These are phyloP conservation scores for Calephelis perditalis DNA, from an alignment of 2,888 invertebrate genomes.

Conservation along the genomic window DNA sequence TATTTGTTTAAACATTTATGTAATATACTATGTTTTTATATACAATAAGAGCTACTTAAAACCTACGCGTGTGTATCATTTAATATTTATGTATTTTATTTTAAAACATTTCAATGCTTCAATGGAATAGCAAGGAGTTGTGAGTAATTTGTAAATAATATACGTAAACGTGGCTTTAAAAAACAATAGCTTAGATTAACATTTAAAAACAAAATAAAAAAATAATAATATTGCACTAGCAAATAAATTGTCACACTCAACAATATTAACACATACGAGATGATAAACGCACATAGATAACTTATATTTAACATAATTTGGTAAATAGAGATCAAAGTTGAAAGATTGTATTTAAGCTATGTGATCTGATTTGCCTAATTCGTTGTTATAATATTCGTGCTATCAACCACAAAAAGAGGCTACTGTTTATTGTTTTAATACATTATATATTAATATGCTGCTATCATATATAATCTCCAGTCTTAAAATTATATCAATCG, in stretches of 20 bases:
- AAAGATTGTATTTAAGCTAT: neutral
- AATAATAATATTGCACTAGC: constrained; percentile 18
- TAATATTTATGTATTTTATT: constrained; percentile 14
- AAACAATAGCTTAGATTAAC: constrained; percentile 20
- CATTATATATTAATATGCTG: no score
- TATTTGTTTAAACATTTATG: neutral
- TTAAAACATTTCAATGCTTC: constrained; percentile 53
- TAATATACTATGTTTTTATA: neutral
- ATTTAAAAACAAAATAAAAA: constrained; percentile 14
- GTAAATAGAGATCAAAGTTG: constrained; percentile 21
- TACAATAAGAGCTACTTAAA: neutral
- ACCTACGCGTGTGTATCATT: neutral
- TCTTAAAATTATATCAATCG: no score
- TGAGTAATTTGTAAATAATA: constrained; percentile 51
- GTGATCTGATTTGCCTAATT: constrained; percentile 25
- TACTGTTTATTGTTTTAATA: constrained; percentile 26
- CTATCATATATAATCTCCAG: no score
- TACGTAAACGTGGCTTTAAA: constrained; percentile 28
- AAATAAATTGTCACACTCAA: constrained; percentile 26
- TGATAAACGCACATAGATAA: constrained; percentile 27
- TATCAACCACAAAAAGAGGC: constrained; percentile 26
- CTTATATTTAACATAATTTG: constrained; percentile 8
- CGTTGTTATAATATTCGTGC: constrained; percentile 24
- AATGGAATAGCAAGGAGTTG: constrained; percentile 73
- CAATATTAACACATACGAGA: constrained; percentile 26